A percentile compares a stretch with the other conserved stretches of the same genome.
phyloP scores from a whole-genome alignment of 2,797 vertebrate species.

The Phaenicophaeus curvirostris region DNA sequence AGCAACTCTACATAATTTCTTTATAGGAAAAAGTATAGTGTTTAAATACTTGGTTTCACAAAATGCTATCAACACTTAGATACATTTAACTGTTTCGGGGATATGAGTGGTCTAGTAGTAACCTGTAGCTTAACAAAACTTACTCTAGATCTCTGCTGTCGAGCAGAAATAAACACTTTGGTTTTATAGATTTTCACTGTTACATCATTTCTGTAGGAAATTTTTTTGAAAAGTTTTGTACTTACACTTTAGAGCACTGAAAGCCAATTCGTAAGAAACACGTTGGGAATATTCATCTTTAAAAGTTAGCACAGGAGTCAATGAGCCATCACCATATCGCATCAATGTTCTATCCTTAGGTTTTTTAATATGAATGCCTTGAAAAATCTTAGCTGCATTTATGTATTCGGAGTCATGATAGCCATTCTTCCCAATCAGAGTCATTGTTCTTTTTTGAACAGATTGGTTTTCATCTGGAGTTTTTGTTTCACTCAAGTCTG shows the following conservation, averaged over 20 bases:
- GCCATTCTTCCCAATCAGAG: slow-evolving; percentile 51
- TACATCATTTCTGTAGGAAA: background rate
- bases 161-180: background rate
- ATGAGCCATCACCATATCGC: slow-evolving; percentile 75
- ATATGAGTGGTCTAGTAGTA: background rate
- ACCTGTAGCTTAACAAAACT: background rate
- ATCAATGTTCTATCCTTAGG: slow-evolving; percentile 74
- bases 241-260: slow-evolving; percentile 91
- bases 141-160: background rate
- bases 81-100: background rate
- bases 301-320: slow-evolving; percentile 21
- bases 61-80: background rate
- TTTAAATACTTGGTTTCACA: background rate
- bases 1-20: background rate
- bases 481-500: slow-evolving; percentile 47
- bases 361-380: slow-evolving; percentile 80
- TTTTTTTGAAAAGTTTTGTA: slow-evolving; percentile 18
- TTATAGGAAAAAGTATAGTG: background rate
- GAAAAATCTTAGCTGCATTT: slow-evolving; percentile 87
- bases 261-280: slow-evolving; percentile 84
- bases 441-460: background rate
- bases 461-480: background rate
- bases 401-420: slow-evolving; percentile 82
- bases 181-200: background rate
- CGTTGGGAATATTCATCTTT: slow-evolving; percentile 75